phyloP scores from a whole-genome alignment of 2,113 vertebrate species.

The Pseudorasbora parva region DNA sequence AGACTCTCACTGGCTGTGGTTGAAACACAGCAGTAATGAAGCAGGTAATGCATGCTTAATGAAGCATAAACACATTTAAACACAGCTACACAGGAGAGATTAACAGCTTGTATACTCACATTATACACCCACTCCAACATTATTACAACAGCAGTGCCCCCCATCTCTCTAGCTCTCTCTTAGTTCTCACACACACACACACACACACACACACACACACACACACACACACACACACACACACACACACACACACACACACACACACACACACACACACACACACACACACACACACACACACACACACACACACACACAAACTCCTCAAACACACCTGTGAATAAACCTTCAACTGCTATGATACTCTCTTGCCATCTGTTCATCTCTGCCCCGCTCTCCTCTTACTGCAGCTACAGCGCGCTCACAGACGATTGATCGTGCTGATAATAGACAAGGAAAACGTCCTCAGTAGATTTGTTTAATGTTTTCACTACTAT shows the following conservation, averaged over 20 bases:
- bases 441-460: slow-evolving; percentile 27
- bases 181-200: not conserved
- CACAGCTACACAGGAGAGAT: slow-evolving; percentile 39
- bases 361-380: slow-evolving; percentile 44
- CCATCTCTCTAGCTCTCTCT: slow-evolving; percentile 15
- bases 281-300: slow-evolving; percentile 3
- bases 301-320: slow-evolving; percentile 3
- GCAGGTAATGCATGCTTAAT: slow-evolving; percentile 46
- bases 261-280: slow-evolving; percentile 34
- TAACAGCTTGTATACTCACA: slow-evolving; percentile 43
- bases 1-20: slow-evolving; percentile 30
- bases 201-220: not conserved
- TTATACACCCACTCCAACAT: slow-evolving; percentile 33
- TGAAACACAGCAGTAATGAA: slow-evolving; percentile 44
- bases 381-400: slow-evolving; percentile 22
- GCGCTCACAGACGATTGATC: not conserved
- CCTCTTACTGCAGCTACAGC: not conserved
- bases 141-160: slow-evolving; percentile 16
- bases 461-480: not conserved
- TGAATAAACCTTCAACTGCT: slow-evolving; percentile 44
- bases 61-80: slow-evolving; percentile 42
- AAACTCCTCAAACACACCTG: slow-evolving; percentile 38
- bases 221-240: slow-evolving; percentile 29
- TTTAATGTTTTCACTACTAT: not conserved
- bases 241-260: slow-evolving; percentile 30